phyloP scores from a whole-genome alignment of 2,888 invertebrate species.

The Coremacera marginata region DNA sequence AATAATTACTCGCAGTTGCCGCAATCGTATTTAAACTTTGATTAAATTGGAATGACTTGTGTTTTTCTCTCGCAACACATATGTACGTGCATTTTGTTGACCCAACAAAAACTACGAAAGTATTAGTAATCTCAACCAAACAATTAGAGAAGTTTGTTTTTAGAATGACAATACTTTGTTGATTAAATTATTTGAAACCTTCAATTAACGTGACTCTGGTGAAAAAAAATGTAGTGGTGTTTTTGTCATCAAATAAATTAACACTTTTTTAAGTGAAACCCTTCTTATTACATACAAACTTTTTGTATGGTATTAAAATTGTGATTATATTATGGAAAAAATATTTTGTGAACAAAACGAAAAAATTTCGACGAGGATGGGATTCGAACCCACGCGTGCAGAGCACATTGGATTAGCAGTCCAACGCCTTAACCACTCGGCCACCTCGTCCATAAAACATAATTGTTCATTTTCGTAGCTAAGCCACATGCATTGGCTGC shows the following conservation, averaged over 20 bases:
- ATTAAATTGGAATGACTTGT: slow-evolving; percentile 19
- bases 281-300: no score
- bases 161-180: no score
- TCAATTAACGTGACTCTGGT: no score
- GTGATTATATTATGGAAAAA: no score
- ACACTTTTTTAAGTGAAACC: no score
- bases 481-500: neutral
- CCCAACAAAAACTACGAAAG: neutral
- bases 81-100: neutral
- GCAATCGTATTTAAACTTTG: slow-evolving; percentile 34
- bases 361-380: slow-evolving; percentile 77
- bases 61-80: neutral
- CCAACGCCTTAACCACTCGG: slow-evolving; percentile 90
- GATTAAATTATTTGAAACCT: no score
- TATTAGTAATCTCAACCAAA: neutral
- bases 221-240: no score
- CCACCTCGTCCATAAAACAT: slow-evolving; percentile 79
- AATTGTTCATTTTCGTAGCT: neutral
- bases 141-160: no score
- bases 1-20: slow-evolving; percentile 33
- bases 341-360: slow-evolving; percentile 54
- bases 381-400: slow-evolving; percentile 91
- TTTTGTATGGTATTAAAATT: no score
- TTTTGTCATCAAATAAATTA: no score
- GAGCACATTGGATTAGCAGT: slow-evolving; percentile 90